Percentiles rank a stretch among this genome's conserved stretches.
Evolutionary conservation across 2,113 vertebrate genomes (phyloP).

Genomic region (Pangasianodon hypophthalmus): DNA sequence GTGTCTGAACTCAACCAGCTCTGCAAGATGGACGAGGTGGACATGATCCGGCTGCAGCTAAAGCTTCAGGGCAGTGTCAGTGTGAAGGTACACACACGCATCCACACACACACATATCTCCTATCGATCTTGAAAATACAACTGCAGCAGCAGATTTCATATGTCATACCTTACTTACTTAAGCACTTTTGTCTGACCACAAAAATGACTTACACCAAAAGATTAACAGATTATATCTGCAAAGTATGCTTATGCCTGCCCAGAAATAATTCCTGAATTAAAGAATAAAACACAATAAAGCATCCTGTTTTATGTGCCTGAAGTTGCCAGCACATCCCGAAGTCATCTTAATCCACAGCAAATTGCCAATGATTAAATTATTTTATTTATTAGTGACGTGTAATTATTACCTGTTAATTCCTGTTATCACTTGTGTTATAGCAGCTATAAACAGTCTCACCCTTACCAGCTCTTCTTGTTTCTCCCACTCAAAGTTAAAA

Average conservation of each 20-base stretch:
- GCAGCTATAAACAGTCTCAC: too few species aligned
- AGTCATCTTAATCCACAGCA: background rate
- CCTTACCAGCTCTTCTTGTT: too few species aligned
- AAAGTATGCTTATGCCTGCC: background rate
- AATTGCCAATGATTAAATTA: background rate
- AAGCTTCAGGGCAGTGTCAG: slow-evolving; percentile 98
- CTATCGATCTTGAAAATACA: background rate
- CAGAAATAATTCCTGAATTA: too few species aligned
- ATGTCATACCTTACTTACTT: background rate
- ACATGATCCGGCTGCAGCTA: slow-evolving; percentile 97
- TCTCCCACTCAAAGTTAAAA: too few species aligned
- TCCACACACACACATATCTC: background rate
- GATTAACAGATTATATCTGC: background rate
- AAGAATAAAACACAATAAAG: background rate
- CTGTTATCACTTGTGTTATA: too few species aligned
- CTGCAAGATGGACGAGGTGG: slow-evolving; percentile 91
- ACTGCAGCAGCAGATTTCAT: background rate
- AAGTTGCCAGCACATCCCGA: too few species aligned
- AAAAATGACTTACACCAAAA: background rate
- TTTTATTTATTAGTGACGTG: too few species aligned
- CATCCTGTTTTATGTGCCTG: too few species aligned
- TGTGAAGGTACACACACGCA: slow-evolving; percentile 77
- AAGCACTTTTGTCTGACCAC: background rate
- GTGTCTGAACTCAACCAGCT: slow-evolving; percentile 96
- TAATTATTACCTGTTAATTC: background rate